Conservation (phyloP, 2,113 vertebrate species). For the Cynopterus brachyotis region DNA sequence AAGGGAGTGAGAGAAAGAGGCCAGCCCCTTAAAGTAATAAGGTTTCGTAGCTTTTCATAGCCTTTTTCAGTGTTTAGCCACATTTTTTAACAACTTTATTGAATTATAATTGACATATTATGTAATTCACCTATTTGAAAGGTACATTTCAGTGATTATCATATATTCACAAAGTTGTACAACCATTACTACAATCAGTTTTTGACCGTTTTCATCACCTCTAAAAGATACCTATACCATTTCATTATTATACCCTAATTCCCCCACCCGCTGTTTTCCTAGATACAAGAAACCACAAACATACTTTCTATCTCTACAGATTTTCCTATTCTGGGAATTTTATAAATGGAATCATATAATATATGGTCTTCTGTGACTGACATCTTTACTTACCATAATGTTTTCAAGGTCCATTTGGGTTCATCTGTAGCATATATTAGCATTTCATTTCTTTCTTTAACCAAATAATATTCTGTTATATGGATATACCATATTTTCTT, state of each 20-base stretch:
- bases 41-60: not conserved
- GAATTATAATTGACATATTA: not conserved
- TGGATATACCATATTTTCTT: slow-evolving; percentile 2
- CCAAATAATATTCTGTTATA: not conserved
- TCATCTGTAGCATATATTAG: not conserved
- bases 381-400: not conserved
- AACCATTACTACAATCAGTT: not conserved
- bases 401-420: not conserved
- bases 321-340: not conserved
- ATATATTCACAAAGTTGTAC: not conserved
- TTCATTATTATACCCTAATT: not conserved
- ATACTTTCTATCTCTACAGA: not conserved
- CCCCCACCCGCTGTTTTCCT: no score
- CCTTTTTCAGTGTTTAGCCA: not conserved
- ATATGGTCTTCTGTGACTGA: not conserved
- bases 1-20: no score
- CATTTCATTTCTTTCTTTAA: not conserved
- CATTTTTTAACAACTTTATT: not conserved
- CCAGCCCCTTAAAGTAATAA: not conserved
- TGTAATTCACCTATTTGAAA: not conserved
- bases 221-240: not conserved
- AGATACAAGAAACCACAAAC: not conserved
- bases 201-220: not conserved
- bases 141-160: not conserved
- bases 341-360: not conserved